Conservation (phyloP, 2,113 vertebrate genomes). For the Aplodontia rufa region DNA sequence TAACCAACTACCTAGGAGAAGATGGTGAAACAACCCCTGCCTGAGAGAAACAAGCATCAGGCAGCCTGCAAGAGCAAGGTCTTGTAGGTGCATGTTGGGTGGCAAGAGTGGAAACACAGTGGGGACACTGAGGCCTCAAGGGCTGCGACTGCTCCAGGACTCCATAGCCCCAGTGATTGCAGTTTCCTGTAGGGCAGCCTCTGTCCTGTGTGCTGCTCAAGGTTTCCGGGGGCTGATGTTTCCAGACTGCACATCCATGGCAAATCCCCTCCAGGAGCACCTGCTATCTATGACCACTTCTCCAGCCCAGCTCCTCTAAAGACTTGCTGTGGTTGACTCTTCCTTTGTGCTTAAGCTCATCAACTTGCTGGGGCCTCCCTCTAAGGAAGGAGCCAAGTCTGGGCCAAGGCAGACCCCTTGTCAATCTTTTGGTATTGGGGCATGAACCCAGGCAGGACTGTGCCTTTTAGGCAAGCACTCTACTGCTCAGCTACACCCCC, state of each 20-base stretch:
- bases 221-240: neutral
- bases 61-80: conserved; percentile 62
- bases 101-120: fast-evolving
- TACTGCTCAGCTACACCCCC: neutral
- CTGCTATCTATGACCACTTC: neutral
- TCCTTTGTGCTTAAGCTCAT: neutral
- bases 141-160: neutral
- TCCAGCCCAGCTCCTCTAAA: neutral
- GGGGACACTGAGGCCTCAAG: neutral
- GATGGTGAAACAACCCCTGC: conserved; percentile 74
- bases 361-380: neutral
- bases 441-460: neutral
- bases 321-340: neutral
- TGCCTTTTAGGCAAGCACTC: no score
- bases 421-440: neutral
- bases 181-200: neutral
- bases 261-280: no score
- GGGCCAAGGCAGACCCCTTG: neutral
- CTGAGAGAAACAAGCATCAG: conserved; percentile 77
- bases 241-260: no score
- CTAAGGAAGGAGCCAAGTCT: neutral
- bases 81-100: conserved; percentile 12
- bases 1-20: conserved; percentile 79
- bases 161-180: neutral
- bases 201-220: no score